These are phyloP conservation scores for Strigamia maritima DNA, from an alignment of 2,888 invertebrate species.

Conservation along the genomic window DNA sequence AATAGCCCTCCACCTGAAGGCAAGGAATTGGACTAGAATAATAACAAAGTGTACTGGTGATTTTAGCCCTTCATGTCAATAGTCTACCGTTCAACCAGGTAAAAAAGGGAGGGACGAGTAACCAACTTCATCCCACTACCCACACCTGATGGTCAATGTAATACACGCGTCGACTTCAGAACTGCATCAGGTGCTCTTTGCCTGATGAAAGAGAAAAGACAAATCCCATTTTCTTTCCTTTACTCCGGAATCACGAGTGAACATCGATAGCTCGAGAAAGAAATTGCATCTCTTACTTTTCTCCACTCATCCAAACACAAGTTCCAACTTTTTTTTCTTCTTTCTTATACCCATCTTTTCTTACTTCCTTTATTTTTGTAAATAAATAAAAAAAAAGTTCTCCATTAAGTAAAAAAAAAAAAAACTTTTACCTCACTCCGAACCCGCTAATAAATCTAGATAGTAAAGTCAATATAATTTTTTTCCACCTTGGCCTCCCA, in stretches of 20 bases:
- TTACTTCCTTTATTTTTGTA: background rate
- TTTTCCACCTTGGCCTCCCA: background rate
- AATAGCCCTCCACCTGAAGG: conserved; percentile 31
- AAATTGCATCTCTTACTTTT: conserved; percentile 28
- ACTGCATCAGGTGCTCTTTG: conserved; percentile 37
- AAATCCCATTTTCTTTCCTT: conserved; percentile 31
- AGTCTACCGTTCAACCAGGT: conserved; percentile 26
- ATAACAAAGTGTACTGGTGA: conserved; percentile 30
- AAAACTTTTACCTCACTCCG: background rate
- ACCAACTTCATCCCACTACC: conserved; percentile 29
- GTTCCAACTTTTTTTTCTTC: background rate
- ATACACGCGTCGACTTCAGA: conserved; percentile 25
- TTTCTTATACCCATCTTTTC: background rate
- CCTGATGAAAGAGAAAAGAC: conserved; percentile 37
- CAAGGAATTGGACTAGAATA: conserved; percentile 28
- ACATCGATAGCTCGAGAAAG: conserved; percentile 36
- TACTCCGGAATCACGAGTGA: conserved; percentile 27
- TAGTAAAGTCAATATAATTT: conserved; percentile 25
- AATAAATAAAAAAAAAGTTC: background rate
- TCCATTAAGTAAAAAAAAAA: background rate
- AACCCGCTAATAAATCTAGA: conserved; percentile 31
- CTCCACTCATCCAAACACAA: conserved; percentile 32
- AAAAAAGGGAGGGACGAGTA: conserved; percentile 14
- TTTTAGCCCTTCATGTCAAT: conserved; percentile 29
- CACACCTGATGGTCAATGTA: conserved; percentile 32